phyloP scores from a whole-genome alignment of 2,113 vertebrate species.

The Amphilophus citrinellus region DNA sequence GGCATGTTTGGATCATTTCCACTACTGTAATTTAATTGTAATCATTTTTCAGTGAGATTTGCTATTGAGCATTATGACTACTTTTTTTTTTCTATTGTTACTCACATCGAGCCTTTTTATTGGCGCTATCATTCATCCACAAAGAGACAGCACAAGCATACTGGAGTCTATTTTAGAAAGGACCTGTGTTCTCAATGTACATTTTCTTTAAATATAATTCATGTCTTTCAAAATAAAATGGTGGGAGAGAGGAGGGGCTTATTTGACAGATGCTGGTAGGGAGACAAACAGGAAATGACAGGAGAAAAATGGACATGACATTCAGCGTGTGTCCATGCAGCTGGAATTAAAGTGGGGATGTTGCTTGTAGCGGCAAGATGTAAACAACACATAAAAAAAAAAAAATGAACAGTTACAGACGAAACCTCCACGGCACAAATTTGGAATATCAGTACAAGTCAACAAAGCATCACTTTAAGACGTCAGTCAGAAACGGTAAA shows the following conservation, averaged over 20 bases:
- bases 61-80: not conserved
- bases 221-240: not conserved
- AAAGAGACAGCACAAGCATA: not conserved
- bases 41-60: not conserved
- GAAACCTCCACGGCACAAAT: not conserved
- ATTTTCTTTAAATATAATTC: no score
- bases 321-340: not conserved
- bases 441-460: not conserved
- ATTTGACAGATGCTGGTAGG: not conserved
- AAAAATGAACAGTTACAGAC: not conserved
- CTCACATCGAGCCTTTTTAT: constrained; percentile 14
- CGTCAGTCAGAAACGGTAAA: not conserved
- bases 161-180: not conserved
- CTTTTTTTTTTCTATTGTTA: not conserved
- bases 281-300: not conserved
- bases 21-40: not conserved
- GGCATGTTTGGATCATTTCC: not conserved
- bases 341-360: not conserved
- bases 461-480: not conserved
- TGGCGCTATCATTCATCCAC: not conserved
- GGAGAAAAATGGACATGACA: constrained; percentile 22
- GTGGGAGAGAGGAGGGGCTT: no score
- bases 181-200: no score
- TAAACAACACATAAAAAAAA: not conserved
- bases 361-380: not conserved